These are phyloP conservation scores for Plagodis dolabraria DNA, from an alignment of 2,888 invertebrate genomes.

Conservation along the genomic window DNA sequence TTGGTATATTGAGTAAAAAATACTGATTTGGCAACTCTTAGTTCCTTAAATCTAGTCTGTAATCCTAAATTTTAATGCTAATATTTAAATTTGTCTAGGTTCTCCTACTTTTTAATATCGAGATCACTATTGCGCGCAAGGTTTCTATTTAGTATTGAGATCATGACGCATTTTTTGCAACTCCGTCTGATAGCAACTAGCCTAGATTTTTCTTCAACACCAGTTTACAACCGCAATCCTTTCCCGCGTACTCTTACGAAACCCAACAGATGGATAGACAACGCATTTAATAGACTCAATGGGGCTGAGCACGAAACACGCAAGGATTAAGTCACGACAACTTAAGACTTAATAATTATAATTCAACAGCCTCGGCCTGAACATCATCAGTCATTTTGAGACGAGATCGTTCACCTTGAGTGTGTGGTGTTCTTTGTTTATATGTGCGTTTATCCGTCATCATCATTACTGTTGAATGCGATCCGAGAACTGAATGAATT, in stretches of 20 bases:
- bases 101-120: too few relatives aligned
- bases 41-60: too few relatives aligned
- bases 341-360: conserved; percentile 15
- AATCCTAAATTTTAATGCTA: too few relatives aligned
- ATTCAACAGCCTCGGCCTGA: background rate
- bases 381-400: background rate
- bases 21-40: too few relatives aligned
- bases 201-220: conserved; percentile 38
- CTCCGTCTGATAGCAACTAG: conserved; percentile 4
- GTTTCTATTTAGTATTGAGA: background rate
- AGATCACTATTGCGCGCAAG: too few relatives aligned
- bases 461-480: conserved; percentile 19
- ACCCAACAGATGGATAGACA: conserved; percentile 29
- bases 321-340: conserved; percentile 33
- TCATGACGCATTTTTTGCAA: conserved; percentile 33
- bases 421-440: conserved; percentile 16
- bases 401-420: conserved; percentile 20
- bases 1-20: too few relatives aligned
- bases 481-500: conserved; percentile 8
- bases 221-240: conserved; percentile 43
- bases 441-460: conserved; percentile 18
- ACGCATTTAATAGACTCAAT: conserved; percentile 6
- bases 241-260: conserved; percentile 49
- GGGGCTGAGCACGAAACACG: conserved; percentile 33
- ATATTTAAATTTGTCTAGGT: too few relatives aligned